phyloP scores from a whole-genome alignment of 1,140 invertebrate genomes.

The Drosophila ambigua region DNA sequence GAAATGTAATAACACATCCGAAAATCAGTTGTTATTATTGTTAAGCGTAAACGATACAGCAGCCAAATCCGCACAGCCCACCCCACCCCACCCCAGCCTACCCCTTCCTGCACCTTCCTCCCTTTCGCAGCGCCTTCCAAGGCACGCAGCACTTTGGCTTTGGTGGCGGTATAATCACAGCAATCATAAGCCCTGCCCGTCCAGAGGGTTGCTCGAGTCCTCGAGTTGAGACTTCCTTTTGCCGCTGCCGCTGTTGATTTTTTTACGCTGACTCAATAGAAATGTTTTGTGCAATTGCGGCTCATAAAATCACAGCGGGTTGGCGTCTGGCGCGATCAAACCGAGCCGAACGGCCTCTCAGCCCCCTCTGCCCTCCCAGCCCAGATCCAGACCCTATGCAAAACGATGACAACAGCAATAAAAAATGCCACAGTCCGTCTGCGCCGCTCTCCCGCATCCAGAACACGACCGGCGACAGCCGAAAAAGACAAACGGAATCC shows the following conservation, averaged over 20 bases:
- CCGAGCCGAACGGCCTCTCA: conserved; percentile 1
- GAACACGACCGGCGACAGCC: not conserved
- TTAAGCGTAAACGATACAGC: conserved; percentile 74
- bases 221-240: conserved; percentile 29
- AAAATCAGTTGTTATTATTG: conserved; percentile 81
- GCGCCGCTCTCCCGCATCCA: conserved; percentile 2
- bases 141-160: conserved; percentile 42
- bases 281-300: conserved; percentile 78
- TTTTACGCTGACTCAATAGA: conserved; percentile 76
- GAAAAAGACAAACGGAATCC: not conserved
- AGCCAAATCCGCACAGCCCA: conserved; percentile 30
- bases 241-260: conserved; percentile 26
- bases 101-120: too few species aligned
- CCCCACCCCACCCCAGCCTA: not conserved
- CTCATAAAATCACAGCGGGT: conserved; percentile 81
- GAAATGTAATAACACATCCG: conserved; percentile 80
- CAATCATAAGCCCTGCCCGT: conserved; percentile 63
- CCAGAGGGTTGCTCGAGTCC: not conserved
- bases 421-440: conserved; percentile 26
- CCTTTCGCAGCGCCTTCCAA: too few species aligned
- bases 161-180: conserved; percentile 64
- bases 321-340: conserved; percentile 61
- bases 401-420: conserved; percentile 73
- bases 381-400: conserved; percentile 19
- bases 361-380: not conserved